Percentiles rank a stretch among this genome's conserved stretches.
These are phyloP conservation scores for Pharmacophagus antenor DNA, from an alignment of 2,888 invertebrate genomes.

Conservation along the genomic window DNA sequence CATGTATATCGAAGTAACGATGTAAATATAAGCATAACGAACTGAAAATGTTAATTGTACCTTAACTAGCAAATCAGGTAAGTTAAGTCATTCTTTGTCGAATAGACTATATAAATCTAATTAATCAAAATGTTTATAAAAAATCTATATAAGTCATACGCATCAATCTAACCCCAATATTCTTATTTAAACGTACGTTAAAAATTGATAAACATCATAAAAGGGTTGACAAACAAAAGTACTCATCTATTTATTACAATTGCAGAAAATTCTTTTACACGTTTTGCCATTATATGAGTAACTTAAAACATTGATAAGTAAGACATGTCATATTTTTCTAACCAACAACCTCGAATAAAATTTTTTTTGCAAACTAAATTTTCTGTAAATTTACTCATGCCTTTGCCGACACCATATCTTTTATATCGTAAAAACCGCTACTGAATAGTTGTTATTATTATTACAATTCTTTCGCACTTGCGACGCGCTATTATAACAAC, in stretches of 20 bases:
- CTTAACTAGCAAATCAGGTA: conserved; percentile 12
- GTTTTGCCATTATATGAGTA: no score
- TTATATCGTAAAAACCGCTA: conserved; percentile 28
- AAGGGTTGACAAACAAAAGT: no score
- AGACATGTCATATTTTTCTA: no score
- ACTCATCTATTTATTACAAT: no score
- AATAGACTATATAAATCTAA: background rate
- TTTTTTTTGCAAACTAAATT: background rate
- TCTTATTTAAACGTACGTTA: no score
- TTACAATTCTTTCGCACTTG: conserved; percentile 21
- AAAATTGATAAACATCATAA: no score
- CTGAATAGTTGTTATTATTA: conserved; percentile 28
- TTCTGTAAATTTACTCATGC: conserved; percentile 11
- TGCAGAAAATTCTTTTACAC: no score
- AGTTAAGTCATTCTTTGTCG: conserved; percentile 12
- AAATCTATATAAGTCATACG: no score
- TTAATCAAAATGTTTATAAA: no score
- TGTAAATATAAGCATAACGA: conserved; percentile 2
- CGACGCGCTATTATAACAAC: conserved; percentile 15
- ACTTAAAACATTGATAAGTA: no score
- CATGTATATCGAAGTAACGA: no score
- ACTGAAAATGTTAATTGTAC: conserved; percentile 12
- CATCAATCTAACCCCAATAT: no score
- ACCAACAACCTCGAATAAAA: background rate
- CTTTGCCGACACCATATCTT: conserved; percentile 4